phyloP scores from a whole-genome alignment of 1,140 invertebrate genomes.

The Bilobella aurantiaca region DNA sequence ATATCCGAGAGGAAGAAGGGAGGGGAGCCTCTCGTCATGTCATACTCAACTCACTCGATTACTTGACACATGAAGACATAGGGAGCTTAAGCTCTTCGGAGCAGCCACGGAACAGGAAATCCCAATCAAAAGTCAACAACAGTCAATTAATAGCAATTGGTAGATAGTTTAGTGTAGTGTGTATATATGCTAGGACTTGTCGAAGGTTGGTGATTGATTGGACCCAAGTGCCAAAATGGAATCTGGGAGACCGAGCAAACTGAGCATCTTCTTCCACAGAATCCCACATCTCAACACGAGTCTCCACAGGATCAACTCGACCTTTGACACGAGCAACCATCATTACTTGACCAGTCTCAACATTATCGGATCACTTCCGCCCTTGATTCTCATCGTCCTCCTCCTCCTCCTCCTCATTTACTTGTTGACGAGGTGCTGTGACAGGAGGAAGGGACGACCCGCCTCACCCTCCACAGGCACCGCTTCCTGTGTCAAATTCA shows the following conservation, averaged over 20 bases:
- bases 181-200: too few relatives aligned
- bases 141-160: neutral
- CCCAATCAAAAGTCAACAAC: neutral
- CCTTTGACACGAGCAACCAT: neutral
- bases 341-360: neutral
- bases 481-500: constrained; percentile 69
- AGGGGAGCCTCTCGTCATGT: neutral
- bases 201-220: neutral
- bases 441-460: constrained; percentile 71
- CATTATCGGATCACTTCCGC: neutral
- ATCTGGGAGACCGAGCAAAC: neutral
- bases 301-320: neutral
- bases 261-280: neutral
- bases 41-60: neutral
- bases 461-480: constrained; percentile 72
- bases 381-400: neutral
- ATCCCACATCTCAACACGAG: neutral
- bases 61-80: neutral
- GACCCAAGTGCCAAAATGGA: neutral
- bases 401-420: constrained; percentile 43
- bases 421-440: constrained; percentile 84
- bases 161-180: too few relatives aligned
- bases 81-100: neutral
- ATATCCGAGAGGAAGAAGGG: neutral
- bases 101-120: neutral